Conservation (phyloP, 92 coral and sea anemone genomes). For the Virgularia gustaviana region DNA sequence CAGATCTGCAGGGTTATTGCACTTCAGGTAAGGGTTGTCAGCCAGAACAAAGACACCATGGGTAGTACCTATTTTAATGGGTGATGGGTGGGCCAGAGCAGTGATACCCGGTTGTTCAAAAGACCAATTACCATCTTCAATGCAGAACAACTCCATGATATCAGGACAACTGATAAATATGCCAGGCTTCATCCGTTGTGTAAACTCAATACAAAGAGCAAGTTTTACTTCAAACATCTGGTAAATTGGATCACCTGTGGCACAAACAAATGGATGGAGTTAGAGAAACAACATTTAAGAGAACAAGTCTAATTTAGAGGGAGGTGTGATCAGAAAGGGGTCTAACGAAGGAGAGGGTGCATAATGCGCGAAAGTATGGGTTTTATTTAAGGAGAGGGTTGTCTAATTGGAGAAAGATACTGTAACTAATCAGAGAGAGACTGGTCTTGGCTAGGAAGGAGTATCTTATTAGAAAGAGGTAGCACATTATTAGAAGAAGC, state of each 20-base stretch:
- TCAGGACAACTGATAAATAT: conserved; percentile 86
- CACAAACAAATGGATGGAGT: not conserved
- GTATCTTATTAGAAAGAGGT: too few relatives aligned
- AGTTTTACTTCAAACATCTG: conserved; percentile 87
- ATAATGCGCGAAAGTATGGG: too few relatives aligned
- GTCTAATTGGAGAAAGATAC: too few relatives aligned
- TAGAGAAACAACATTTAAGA: not conserved
- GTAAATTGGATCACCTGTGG: conserved; percentile 77
- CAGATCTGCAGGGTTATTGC: not conserved
- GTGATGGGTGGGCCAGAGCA: conserved; percentile 95
- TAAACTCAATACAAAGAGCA: conserved; percentile 76
- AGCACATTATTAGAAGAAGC: not conserved
- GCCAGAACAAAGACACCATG: conserved; percentile 89
- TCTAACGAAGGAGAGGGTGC: not conserved
- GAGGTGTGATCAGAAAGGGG: not conserved
- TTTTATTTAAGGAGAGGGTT: too few relatives aligned
- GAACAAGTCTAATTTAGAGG: not conserved
- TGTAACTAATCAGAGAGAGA: too few relatives aligned
- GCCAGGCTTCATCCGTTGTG: conserved; percentile 81
- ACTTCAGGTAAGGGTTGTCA: conserved; percentile 30
- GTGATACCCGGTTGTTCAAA: conserved; percentile 88
- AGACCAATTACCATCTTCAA: conserved; percentile 59
- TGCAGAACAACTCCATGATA: conserved; percentile 68
- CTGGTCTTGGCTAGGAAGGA: too few relatives aligned
- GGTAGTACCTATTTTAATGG: conserved; percentile 83